These are phyloP conservation scores for Hepsetus odoe DNA, from an alignment of 2,113 vertebrate genomes.

Conservation along the genomic window DNA sequence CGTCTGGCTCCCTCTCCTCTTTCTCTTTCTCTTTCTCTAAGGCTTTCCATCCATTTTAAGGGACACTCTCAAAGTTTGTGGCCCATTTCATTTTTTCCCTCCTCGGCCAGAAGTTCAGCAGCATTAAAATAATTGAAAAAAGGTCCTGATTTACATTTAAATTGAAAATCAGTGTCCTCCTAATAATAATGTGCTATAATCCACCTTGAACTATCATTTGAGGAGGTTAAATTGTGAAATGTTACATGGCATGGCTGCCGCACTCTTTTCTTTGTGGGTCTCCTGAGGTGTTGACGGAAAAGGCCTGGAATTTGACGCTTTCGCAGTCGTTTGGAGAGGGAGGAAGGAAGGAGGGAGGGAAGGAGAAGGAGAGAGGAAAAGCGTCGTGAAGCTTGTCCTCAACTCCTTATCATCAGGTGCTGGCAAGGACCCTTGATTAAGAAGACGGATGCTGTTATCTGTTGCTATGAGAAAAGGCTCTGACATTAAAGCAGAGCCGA, in stretches of 20 bases:
- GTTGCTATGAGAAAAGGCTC: background rate
- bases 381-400: conserved; percentile 33
- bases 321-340: conserved; percentile 58
- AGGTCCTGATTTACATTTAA: conserved; percentile 77
- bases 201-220: conserved; percentile 70
- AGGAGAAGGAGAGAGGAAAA: conserved; percentile 32
- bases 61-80: conserved; percentile 61
- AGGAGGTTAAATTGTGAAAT: conserved; percentile 72
- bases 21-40: conserved; percentile 24
- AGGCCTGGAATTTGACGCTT: conserved; percentile 38
- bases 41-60: conserved; percentile 54
- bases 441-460: background rate
- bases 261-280: conserved; percentile 61
- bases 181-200: conserved; percentile 73
- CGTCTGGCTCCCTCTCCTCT: conserved; percentile 4
- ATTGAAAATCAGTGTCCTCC: conserved; percentile 72
- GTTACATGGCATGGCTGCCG: conserved; percentile 58
- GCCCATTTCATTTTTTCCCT: conserved; percentile 52
- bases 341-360: conserved; percentile 39
- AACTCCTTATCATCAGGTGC: background rate
- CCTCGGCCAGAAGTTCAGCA: conserved; percentile 57
- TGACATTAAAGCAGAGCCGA: background rate
- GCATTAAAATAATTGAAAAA: conserved; percentile 67
- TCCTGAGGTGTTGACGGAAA: conserved; percentile 54
- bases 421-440: too few relatives aligned